These are phyloP conservation scores for Hydriomena furcata DNA, from an alignment of 2,888 invertebrate genomes.

Conservation along the genomic window DNA sequence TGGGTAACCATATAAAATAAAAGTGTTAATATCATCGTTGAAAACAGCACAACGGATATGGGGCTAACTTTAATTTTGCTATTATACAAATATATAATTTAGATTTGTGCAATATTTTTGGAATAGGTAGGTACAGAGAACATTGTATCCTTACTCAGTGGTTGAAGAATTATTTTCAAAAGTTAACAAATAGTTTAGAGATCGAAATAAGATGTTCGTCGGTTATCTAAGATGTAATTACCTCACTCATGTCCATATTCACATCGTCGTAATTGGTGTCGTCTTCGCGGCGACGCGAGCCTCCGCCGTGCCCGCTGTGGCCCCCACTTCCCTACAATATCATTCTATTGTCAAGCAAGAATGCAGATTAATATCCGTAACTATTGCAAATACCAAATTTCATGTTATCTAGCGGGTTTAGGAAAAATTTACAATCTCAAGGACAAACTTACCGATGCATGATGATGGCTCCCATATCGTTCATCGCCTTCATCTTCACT, in stretches of 20 bases:
- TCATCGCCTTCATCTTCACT: constrained; percentile 90
- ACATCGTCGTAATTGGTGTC: constrained; percentile 90
- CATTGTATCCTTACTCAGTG: constrained; percentile 2
- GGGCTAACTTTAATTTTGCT: constrained; percentile 33
- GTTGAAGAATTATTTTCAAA: constrained; percentile 7
- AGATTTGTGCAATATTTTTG: constrained; percentile 13
- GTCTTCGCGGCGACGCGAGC: constrained; percentile 68
- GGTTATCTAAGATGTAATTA: constrained; percentile 55
- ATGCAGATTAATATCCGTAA: constrained; percentile 74
- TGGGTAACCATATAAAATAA: constrained; percentile 83
- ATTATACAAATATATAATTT: constrained; percentile 10
- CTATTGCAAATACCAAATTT: constrained; percentile 32
- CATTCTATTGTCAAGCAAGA: constrained; percentile 85
- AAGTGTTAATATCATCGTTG: constrained; percentile 83
- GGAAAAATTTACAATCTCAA: background rate
- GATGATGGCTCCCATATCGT: constrained; percentile 58
- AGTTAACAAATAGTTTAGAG: constrained; percentile 16
- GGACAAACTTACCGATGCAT: constrained; percentile 61
- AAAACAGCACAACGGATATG: constrained; percentile 62
- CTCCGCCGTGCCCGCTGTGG: constrained; percentile 45
- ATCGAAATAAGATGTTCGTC: constrained; percentile 20
- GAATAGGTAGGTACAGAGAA: constrained; percentile 1
- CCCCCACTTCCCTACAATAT: constrained; percentile 79
- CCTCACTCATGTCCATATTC: constrained; percentile 92
- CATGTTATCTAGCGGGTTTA: background rate